A percentile compares a stretch with the other conserved stretches of the same genome.
phyloP scores from a whole-genome alignment of 2,113 vertebrate species.

The Spilogale gracilis region DNA sequence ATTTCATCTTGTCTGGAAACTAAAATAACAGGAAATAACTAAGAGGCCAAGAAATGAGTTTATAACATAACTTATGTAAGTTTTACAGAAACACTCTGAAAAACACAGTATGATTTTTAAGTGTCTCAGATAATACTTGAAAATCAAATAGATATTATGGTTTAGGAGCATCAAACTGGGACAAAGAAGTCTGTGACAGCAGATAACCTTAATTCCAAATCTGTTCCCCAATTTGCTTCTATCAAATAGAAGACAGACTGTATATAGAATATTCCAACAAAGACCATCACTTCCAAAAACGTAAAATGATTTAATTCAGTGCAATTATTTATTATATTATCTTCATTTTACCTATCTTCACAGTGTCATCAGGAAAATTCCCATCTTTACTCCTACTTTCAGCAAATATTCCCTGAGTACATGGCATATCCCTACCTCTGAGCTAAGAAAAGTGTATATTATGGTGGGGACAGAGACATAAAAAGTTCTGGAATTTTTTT shows the following conservation, averaged over 20 bases:
- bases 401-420: not conserved
- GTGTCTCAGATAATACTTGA: not conserved
- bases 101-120: not conserved
- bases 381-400: not conserved
- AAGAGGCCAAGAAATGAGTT: not conserved
- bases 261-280: rapidly evolving
- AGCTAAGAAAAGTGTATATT: not conserved
- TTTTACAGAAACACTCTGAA: not conserved
- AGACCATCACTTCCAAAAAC: rapidly evolving
- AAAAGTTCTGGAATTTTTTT: not conserved
- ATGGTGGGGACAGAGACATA: not conserved
- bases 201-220: rapidly evolving
- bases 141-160: not conserved
- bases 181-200: not conserved
- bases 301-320: not conserved
- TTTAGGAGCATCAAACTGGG: not conserved
- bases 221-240: not conserved
- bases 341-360: not conserved
- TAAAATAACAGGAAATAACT: conserved; percentile 60
- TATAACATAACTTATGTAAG: not conserved
- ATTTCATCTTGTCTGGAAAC: conserved; percentile 44
- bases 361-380: not conserved
- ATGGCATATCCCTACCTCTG: no score
- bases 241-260: no score
- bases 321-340: not conserved